A percentile compares a stretch with the other conserved stretches of the same genome.
Evolutionary conservation across 2,797 vertebrate genomes (phyloP).

Genomic region (Argya squamiceps): DNA sequence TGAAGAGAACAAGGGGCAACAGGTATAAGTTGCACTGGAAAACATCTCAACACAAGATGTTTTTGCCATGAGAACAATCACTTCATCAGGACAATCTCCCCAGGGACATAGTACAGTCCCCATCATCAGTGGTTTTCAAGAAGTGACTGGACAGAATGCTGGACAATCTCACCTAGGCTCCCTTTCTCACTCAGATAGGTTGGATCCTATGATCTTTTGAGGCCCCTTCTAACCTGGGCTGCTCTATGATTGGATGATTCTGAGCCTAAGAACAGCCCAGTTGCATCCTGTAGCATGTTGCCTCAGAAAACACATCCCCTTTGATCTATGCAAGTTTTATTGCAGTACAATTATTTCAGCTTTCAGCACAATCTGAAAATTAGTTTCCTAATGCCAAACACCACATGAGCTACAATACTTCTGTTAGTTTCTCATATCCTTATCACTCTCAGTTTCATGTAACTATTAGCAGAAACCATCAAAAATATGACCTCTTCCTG

Average conservation of each 20-base stretch:
- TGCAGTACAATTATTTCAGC: neutral
- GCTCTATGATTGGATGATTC: neutral
- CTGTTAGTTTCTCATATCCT: neutral
- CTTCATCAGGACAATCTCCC: neutral
- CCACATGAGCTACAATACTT: neutral
- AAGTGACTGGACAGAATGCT: neutral
- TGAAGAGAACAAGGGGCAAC: neutral
- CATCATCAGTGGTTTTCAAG: neutral
- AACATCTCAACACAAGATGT: neutral
- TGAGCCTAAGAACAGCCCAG: neutral
- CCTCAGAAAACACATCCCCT: neutral
- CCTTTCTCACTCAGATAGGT: neutral
- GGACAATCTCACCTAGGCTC: neutral
- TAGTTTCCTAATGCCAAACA: neutral
- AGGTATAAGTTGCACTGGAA: rapidly evolving
- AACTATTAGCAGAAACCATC: neutral
- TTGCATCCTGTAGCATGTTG: neutral
- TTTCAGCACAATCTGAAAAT: neutral
- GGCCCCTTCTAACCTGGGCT: neutral
- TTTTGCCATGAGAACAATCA: neutral
- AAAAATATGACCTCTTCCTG: neutral
- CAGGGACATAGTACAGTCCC: neutral
- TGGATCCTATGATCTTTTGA: neutral
- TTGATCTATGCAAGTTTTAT: neutral
- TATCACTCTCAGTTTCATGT: neutral